Base-by-base conservation (phyloP, 2,797 vertebrate species). In the Lates japonicus region DNA sequence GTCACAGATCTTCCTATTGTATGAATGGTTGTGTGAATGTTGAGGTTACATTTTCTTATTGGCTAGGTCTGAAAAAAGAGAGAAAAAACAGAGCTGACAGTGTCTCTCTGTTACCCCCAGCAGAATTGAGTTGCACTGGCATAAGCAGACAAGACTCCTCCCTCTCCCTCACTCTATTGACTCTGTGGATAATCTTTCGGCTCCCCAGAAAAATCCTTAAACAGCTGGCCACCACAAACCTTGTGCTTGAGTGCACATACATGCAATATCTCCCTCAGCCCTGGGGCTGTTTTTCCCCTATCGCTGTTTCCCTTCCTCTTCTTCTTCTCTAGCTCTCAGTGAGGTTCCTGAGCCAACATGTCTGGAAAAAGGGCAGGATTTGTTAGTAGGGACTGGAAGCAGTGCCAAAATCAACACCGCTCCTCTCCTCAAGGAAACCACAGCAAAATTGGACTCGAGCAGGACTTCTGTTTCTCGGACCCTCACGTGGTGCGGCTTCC, bases 321-420 rank as follows among this genome's bases (percentile, higher is more conserved):
- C 85, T 76, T 82, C 74, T 80, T 76, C 83, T 86, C 81, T 57
- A 86, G 92, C 83, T 96, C 95, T 97, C 94, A 95, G 95, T 95
- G 96, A 96, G n/a, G 86, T 96, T 96, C 95, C 95, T 95, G 95
- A 97, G 95, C 94, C 96, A 97, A 95, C 89, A 86, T 0, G 94
- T 96, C 96, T 97, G 95, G 94, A 97, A 87, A 90, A 97, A 95
- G 95, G 61, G 84, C 94, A 93, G 94, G 90, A 95, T 96, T 97
- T 97, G 95, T 97, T 97, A 97, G 96, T 93, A 94, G 87, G 94
- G 94, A 96, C 96, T 96, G 92, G 93, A 94, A 84, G 95, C 92
- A 94, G 88, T 95, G 97, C 97, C 97, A 98, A 97, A 96, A 96
- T 95, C 97, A 97, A 97, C 97, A 97, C 95, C 78, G 61, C 87